Conservation (phyloP, 2,113 vertebrate genomes). For the Silurus glanis region DNA sequence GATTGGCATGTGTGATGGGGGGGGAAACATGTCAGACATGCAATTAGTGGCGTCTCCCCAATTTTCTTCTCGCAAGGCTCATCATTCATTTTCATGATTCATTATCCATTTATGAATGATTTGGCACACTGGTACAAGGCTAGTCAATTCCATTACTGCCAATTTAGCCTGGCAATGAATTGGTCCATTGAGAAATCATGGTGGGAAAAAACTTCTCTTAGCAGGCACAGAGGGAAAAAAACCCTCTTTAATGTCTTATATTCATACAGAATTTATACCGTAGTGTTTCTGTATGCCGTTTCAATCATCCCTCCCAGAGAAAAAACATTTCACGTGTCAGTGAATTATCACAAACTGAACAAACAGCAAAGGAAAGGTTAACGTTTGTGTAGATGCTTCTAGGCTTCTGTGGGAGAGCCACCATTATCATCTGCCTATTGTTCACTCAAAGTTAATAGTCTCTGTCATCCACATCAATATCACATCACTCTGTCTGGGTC, state of each 20-base stretch:
- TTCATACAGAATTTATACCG: not conserved
- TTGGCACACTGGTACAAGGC: slow-evolving; percentile 45
- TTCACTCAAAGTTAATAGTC: not conserved
- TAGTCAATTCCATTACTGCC: slow-evolving; percentile 48
- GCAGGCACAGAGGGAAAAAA: not conserved
- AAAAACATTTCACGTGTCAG: slow-evolving; percentile 26
- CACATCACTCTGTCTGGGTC: slow-evolving; percentile 48
- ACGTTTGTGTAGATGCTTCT: slow-evolving; percentile 25
- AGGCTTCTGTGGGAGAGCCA: not conserved
- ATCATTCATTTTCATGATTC: slow-evolving; percentile 51
- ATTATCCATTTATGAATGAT: slow-evolving; percentile 53
- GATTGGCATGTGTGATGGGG: not conserved
- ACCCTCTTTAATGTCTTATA: not conserved
- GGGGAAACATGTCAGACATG: slow-evolving; percentile 31
- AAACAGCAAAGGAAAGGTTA: slow-evolving; percentile 43
- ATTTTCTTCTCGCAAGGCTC: slow-evolving; percentile 24
- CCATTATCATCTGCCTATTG: slow-evolving; percentile 5
- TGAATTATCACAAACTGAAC: slow-evolving; percentile 37
- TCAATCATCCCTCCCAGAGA: slow-evolving; percentile 7
- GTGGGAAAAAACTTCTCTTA: slow-evolving; percentile 44
- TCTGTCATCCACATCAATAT: slow-evolving; percentile 27
- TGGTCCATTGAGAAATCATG: slow-evolving; percentile 49
- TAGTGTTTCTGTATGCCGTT: slow-evolving; percentile 4
- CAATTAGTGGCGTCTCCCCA: slow-evolving; percentile 26
- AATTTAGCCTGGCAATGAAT: slow-evolving; percentile 45